Percentiles rank a stretch among this genome's conserved stretches.
phyloP scores from a whole-genome alignment of 2,888 invertebrate genomes.

The Phanerotoma sp. region DNA sequence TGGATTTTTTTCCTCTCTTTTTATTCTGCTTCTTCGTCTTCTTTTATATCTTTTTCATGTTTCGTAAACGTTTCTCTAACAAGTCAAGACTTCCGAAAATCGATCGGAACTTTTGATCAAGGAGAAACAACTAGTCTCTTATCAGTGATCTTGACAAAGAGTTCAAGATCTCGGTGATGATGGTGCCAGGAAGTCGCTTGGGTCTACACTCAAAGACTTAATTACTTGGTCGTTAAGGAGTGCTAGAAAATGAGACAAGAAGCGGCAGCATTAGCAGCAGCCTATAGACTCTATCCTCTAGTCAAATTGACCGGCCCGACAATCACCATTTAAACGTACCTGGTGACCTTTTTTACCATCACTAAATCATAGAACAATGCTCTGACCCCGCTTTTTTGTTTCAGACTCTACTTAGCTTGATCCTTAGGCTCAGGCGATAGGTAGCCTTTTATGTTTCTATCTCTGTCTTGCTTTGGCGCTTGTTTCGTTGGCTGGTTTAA shows the following conservation, averaged over 20 bases:
- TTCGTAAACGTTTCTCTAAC: not conserved
- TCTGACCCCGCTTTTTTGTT: slow-evolving; percentile 10
- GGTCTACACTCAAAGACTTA: not conserved
- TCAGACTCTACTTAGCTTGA: not conserved
- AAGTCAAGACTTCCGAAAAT: slow-evolving; percentile 6
- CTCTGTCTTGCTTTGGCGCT: too few relatives aligned
- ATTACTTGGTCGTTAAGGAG: slow-evolving; percentile 1
- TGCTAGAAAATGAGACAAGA: not conserved
- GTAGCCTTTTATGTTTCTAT: too few relatives aligned
- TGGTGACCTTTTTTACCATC: slow-evolving; percentile 7
- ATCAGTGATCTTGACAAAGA: slow-evolving; percentile 26
- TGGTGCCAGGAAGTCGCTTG: slow-evolving; percentile 16
- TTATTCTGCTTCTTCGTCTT: too few relatives aligned
- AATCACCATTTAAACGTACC: not conserved
- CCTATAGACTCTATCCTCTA: too few relatives aligned
- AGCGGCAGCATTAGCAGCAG: slow-evolving; percentile 6
- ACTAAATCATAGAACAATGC: slow-evolving; percentile 26
- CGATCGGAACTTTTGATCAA: slow-evolving; percentile 43
- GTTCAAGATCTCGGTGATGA: slow-evolving; percentile 30
- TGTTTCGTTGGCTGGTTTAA: too few relatives aligned
- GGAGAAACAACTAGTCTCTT: slow-evolving; percentile 35
- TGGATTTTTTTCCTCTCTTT: not conserved
- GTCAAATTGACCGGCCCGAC: too few relatives aligned
- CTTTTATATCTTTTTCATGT: too few relatives aligned
- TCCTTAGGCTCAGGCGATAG: too few relatives aligned